Base-by-base conservation (phyloP, 2,113 vertebrate genomes). In the Hydropotes inermis region DNA sequence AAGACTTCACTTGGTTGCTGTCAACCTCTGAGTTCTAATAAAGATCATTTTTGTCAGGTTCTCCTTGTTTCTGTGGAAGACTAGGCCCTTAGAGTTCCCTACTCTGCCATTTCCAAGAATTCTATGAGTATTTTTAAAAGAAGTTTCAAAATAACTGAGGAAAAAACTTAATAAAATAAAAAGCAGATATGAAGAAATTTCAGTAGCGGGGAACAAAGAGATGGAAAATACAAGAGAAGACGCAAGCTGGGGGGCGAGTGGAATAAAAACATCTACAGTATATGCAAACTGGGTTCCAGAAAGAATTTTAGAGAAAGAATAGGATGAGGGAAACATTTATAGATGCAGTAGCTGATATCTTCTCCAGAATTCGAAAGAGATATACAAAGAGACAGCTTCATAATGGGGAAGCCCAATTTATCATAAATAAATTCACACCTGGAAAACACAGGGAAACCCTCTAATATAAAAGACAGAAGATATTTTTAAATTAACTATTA, bases 161-260 rank as follows among this genome's bases (percentile, higher is more conserved):
- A 23, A 28, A 87, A 95, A 78, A 14, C 1, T 33, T 78, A 55
- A 1, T 86, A 25, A 83, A 55, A 74, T 83, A 36, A n/a, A 60
- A 39, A 86, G 11, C 8, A 27, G 12, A 27, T 43, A 52, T 28
- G 3, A 84, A 84, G 16, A 94, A 54, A 57, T 89, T 83, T 70
- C 39, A 84, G 15, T 30, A 88, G 3, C 47, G 39, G 36, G 30
- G 8, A 84, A 43, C 16, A 84, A 52, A 84, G 8, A 50, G 6
- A 58, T 83, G 30, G 27, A 52, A 52, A 90, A 27, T 50, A 47
- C 27, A 50, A 95, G 36, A 45, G 15, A 30, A 74, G 17, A 52
- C 2, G 27, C 64, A 54, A 15, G 7, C 11, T 25, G 10, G 19
- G 10, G 10, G 10, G 19, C 0, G 0, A 9, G 61, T 45, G 19